Conservation (phyloP, 1,140 invertebrate species). For the Drosophila kanapiae region DNA sequence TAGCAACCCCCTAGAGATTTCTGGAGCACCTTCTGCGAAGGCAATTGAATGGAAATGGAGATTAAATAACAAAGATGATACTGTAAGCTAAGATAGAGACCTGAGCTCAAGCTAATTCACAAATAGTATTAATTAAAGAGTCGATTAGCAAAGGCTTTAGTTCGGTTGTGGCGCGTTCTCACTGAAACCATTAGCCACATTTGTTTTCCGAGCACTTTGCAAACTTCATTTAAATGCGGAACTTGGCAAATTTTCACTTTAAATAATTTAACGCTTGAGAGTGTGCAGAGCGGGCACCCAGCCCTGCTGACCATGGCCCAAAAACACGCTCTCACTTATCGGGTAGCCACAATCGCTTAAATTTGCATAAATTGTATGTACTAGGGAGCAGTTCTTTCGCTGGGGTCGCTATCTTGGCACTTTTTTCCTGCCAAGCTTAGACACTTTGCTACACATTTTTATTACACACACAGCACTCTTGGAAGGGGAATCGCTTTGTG, state of each 20-base stretch:
- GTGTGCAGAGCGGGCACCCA: not conserved
- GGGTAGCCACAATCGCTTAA: slow-evolving; percentile 58
- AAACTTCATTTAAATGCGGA: slow-evolving; percentile 26
- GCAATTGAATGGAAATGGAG: too few relatives aligned
- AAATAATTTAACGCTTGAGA: slow-evolving; percentile 61
- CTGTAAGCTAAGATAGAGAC: too few relatives aligned
- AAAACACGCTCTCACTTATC: slow-evolving; percentile 59
- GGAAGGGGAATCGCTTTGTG: slow-evolving; percentile 33
- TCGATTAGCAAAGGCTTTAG: not conserved
- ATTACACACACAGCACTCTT: slow-evolving; percentile 43
- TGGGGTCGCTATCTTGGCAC: slow-evolving; percentile 16
- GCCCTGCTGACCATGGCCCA: slow-evolving; percentile 21
- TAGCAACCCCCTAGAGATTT: too few relatives aligned
- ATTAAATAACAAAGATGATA: too few relatives aligned
- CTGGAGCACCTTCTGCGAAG: too few relatives aligned
- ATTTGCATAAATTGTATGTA: slow-evolving; percentile 73
- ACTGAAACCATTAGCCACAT: not conserved
- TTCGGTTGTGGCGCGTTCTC: not conserved
- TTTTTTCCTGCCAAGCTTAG: slow-evolving; percentile 51
- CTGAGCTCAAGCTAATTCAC: too few relatives aligned
- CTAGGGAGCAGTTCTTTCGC: slow-evolving; percentile 14
- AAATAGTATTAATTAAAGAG: too few relatives aligned
- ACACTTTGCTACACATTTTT: slow-evolving; percentile 64
- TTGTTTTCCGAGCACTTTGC: not conserved
- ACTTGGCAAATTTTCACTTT: slow-evolving; percentile 60